A percentile compares a stretch with the other conserved stretches of the same genome.
Evolutionary conservation across 1,140 invertebrate genomes (phyloP).

Genomic region (Monomorium pharaonis): DNA sequence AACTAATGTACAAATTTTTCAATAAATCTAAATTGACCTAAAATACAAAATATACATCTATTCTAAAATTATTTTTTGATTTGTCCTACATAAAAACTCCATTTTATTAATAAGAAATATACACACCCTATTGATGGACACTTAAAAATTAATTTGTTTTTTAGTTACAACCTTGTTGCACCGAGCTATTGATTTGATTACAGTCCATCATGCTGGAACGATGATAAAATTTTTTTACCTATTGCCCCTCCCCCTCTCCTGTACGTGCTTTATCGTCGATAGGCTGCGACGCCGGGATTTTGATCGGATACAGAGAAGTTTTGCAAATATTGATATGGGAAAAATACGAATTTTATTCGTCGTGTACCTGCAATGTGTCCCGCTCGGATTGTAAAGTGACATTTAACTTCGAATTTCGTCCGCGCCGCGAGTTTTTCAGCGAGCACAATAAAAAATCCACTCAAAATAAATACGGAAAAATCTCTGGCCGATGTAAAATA

Average conservation of each 20-base stretch:
- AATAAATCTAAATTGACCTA: background rate
- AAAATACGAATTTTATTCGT: constrained; percentile 56
- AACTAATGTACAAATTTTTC: background rate
- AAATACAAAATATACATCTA: background rate
- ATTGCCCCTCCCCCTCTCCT: constrained; percentile 1
- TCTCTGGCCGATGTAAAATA: constrained; percentile 47
- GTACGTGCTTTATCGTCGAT: constrained; percentile 49
- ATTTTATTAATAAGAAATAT: constrained; percentile 14
- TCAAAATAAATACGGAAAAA: constrained; percentile 52
- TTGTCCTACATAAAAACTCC: background rate
- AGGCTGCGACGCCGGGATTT: constrained; percentile 42
- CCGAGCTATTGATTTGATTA: constrained; percentile 40
- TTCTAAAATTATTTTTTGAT: background rate
- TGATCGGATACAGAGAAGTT: constrained; percentile 55
- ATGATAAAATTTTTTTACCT: constrained; percentile 41
- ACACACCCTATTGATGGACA: background rate
- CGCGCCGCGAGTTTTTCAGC: constrained; percentile 40
- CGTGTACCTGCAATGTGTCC: constrained; percentile 15
- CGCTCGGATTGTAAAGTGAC: constrained; percentile 49
- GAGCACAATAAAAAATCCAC: constrained; percentile 44
- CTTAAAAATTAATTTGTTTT: constrained; percentile 33
- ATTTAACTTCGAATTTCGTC: constrained; percentile 53
- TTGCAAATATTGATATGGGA: constrained; percentile 57
- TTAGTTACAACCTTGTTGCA: constrained; percentile 14
- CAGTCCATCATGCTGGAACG: constrained; percentile 25